Conservation (phyloP, 2,113 vertebrate genomes). For the Clinocottus analis region DNA sequence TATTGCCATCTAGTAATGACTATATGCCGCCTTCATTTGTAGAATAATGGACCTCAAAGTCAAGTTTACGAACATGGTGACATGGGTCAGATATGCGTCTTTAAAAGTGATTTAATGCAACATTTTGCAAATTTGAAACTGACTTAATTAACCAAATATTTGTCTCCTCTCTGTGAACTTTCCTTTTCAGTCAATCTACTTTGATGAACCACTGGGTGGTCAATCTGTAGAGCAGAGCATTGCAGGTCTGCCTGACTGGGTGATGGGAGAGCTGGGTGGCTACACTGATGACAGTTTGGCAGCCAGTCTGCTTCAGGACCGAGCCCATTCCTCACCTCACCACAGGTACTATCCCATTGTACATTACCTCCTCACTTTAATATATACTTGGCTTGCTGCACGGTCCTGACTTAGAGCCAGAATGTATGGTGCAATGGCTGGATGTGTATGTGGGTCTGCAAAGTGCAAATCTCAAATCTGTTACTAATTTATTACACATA, state of each 20-base stretch:
- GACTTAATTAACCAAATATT: not conserved
- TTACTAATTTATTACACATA: not conserved
- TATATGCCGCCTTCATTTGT: not conserved
- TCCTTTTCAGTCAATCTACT: constrained; percentile 88
- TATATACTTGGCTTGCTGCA: too few species aligned
- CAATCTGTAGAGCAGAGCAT: constrained; percentile 49
- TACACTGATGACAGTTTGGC: constrained; percentile 72
- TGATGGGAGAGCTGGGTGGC: constrained; percentile 82
- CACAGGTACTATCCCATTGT: constrained; percentile 59
- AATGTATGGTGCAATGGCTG: not conserved
- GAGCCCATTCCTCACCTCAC: constrained; percentile 53
- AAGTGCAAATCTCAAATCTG: too few species aligned
- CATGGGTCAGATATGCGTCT: not conserved
- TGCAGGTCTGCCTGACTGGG: constrained; percentile 86
- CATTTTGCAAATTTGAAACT: not conserved
- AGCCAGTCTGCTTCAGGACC: constrained; percentile 66
- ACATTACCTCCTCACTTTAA: too few species aligned
- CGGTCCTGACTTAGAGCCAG: not conserved
- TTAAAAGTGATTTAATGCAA: not conserved
- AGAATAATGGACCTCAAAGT: not conserved
- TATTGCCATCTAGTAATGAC: not conserved
- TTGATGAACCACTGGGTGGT: constrained; percentile 86
- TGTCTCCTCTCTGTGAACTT: not conserved
- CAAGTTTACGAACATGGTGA: not conserved
- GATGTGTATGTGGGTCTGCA: too few species aligned